phyloP scores from a whole-genome alignment of 2,888 invertebrate genomes.

The Athalia cordata region DNA sequence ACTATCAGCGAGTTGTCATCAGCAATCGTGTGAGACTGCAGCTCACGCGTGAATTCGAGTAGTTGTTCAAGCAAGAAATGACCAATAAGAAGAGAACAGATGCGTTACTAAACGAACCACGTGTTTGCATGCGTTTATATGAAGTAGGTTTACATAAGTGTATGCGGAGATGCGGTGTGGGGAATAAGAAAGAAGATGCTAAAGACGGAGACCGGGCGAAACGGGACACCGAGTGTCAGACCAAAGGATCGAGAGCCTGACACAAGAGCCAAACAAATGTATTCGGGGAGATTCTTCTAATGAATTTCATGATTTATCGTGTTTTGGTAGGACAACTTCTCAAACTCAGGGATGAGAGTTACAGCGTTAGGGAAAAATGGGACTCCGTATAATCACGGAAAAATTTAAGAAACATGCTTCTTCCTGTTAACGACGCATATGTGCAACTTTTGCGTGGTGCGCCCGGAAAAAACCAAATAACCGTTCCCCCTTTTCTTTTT shows the following conservation, averaged over 20 bases:
- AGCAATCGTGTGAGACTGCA: background rate
- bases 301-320: conserved; percentile 65
- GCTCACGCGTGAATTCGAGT: conserved; percentile 14
- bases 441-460: background rate
- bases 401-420: background rate
- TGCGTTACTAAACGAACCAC: conserved; percentile 39
- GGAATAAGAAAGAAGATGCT: background rate
- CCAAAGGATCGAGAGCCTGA: conserved; percentile 46
- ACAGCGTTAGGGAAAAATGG: background rate
- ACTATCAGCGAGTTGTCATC: background rate
- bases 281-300: conserved; percentile 60
- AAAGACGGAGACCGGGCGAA: background rate
- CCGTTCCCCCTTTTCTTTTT: background rate
- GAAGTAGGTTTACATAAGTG: too few relatives aligned
- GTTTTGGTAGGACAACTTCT: conserved; percentile 47
- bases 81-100: conserved; percentile 25
- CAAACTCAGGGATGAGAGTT: background rate
- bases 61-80: background rate
- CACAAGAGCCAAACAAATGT: conserved; percentile 57
- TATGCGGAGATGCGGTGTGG: too few relatives aligned
- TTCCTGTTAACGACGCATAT: conserved; percentile 9
- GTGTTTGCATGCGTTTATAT: background rate
- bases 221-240: conserved; percentile 34
- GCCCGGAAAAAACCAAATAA: background rate
- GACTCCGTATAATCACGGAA: background rate